Percentiles rank a stretch among this genome's conserved stretches.
Evolutionary conservation across 2,113 vertebrate genomes (phyloP).

Genomic region (Pteropus alecto): DNA sequence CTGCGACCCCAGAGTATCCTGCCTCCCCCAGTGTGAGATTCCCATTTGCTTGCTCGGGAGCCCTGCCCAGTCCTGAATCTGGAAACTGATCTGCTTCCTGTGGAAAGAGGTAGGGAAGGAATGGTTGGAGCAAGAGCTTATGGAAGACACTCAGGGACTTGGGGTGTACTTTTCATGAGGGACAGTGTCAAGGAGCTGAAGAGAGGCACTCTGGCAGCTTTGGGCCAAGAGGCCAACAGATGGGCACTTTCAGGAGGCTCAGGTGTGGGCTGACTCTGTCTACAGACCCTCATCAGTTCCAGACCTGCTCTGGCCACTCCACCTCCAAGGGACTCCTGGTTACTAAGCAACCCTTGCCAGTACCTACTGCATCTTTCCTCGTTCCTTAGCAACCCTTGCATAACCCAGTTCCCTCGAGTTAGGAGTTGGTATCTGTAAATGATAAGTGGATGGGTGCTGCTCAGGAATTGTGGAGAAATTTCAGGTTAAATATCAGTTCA

Average conservation of each 20-base stretch:
- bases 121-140: not conserved
- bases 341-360: slow-evolving; percentile 71
- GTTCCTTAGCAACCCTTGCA: slow-evolving; percentile 75
- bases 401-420: slow-evolving; percentile 56
- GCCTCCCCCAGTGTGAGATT: not conserved
- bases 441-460: slow-evolving; percentile 48
- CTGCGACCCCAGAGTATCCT: not conserved
- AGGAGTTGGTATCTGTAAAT: slow-evolving; percentile 32
- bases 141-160: not conserved
- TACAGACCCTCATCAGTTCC: not conserved
- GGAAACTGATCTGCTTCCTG: not conserved
- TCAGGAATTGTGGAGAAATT: not conserved
- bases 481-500: not conserved
- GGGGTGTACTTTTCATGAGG: not conserved
- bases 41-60: not conserved
- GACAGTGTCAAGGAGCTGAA: not conserved
- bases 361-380: slow-evolving; percentile 50
- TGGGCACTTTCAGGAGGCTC: not conserved
- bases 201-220: not conserved
- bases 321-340: slow-evolving; percentile 58
- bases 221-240: not conserved
- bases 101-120: not conserved
- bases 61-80: not conserved
- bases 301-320: slow-evolving; percentile 54
- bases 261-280: not conserved